These are phyloP conservation scores for Tinea semifulvella DNA, from an alignment of 2,888 invertebrate genomes.

Conservation along the genomic window DNA sequence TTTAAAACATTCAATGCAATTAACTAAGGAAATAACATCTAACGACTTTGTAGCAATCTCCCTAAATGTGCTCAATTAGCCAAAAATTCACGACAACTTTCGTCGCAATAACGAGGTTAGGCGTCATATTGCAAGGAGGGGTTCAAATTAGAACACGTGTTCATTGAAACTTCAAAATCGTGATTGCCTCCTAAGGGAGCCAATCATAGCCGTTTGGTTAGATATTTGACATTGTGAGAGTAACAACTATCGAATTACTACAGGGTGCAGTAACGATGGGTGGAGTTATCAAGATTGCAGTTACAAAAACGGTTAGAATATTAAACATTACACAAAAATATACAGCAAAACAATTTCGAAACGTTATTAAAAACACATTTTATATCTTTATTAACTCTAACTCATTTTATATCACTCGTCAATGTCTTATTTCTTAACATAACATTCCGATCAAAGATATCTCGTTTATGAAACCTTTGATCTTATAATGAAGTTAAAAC, in stretches of 20 bases:
- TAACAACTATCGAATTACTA: constrained; percentile 53
- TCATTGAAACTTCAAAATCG: constrained; percentile 53
- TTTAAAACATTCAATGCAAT: too few species aligned
- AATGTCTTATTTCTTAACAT: not conserved
- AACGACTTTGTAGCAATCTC: not conserved
- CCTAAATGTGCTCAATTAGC: constrained; percentile 14
- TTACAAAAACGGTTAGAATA: too few species aligned
- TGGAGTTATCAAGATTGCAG: too few species aligned
- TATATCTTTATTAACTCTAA: not conserved
- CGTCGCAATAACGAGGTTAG: constrained; percentile 26
- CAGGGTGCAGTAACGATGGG: constrained; percentile 29
- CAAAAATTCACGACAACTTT: constrained; percentile 19
- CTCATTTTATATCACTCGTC: not conserved
- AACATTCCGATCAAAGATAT: constrained; percentile 1
- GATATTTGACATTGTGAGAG: constrained; percentile 47
- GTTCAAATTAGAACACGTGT: constrained; percentile 59
- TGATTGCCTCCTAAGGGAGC: constrained; percentile 63
- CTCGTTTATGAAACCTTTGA: constrained; percentile 20
- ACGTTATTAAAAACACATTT: too few species aligned
- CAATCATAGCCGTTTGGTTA: constrained; percentile 63
- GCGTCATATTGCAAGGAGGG: constrained; percentile 49
- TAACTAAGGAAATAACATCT: too few species aligned
- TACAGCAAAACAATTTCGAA: too few species aligned
- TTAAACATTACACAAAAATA: too few species aligned
- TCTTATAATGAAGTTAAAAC: constrained; percentile 20